These are phyloP conservation scores for Turritopsis dohrnii DNA, from an alignment of 30 jellyfish, hydroid and myxozoan genomes.

Conservation along the genomic window DNA sequence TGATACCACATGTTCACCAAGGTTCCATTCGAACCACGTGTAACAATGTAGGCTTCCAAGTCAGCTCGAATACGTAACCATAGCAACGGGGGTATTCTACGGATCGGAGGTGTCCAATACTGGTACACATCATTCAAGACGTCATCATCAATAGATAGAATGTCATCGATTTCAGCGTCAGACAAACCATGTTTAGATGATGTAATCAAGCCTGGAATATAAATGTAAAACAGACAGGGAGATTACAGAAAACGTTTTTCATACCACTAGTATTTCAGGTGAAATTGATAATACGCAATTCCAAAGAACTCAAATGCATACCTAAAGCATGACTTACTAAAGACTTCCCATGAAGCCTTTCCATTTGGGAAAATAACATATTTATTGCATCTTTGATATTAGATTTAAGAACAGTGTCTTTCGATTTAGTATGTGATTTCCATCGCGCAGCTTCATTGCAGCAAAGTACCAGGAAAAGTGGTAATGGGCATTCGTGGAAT, in stretches of 20 bases:
- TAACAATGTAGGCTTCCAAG: slow-evolving; percentile 49
- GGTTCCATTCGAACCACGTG: slow-evolving; percentile 70
- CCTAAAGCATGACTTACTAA: slow-evolving; percentile 52
- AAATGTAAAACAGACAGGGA: background rate
- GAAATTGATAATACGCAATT: too few relatives aligned
- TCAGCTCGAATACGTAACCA: slow-evolving; percentile 68
- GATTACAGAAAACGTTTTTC: too few relatives aligned
- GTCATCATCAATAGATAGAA: slow-evolving; percentile 73
- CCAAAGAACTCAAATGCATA: too few relatives aligned
- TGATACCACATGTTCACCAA: slow-evolving; percentile 71
- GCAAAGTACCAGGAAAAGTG: slow-evolving; percentile 61
- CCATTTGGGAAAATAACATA: slow-evolving; percentile 52
- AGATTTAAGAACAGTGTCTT: slow-evolving; percentile 40
- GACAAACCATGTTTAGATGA: slow-evolving; percentile 68
- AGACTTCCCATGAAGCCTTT: slow-evolving; percentile 51
- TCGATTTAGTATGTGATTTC: slow-evolving; percentile 55
- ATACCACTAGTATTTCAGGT: too few relatives aligned
- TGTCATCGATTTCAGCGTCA: slow-evolving; percentile 70
- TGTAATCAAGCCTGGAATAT: slow-evolving; percentile 38
- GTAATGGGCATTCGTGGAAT: slow-evolving; percentile 57
- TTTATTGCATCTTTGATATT: slow-evolving; percentile 66
- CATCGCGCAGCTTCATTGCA: slow-evolving; percentile 70
- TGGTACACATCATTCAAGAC: slow-evolving; percentile 74
- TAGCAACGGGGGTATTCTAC: slow-evolving; percentile 75
- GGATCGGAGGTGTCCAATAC: slow-evolving; percentile 85